phyloP scores from a whole-genome alignment of 2,797 vertebrate genomes.

The Peromyscus eremicus region DNA sequence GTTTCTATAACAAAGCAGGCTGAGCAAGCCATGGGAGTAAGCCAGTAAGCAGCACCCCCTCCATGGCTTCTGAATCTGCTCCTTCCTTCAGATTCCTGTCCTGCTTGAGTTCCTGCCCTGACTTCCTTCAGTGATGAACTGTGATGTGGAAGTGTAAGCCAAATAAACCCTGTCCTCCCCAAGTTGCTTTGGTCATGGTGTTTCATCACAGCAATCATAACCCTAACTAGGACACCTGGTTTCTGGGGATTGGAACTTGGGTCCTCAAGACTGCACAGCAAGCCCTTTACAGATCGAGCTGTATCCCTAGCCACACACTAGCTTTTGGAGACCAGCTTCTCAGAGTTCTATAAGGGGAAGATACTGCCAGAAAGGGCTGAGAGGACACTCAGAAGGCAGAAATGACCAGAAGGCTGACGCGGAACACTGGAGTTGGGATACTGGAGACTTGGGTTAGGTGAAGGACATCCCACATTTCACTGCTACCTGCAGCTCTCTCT shows the following conservation, averaged over 20 bases:
- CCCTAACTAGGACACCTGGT: not conserved
- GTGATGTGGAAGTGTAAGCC: not conserved
- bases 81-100: too few relatives aligned
- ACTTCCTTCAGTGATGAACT: too few relatives aligned
- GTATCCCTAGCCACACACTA: not conserved
- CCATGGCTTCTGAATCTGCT: not conserved
- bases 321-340: not conserved
- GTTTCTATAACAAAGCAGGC: not conserved
- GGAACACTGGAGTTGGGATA: accelerated
- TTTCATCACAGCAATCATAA: not conserved
- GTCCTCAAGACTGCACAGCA: not conserved
- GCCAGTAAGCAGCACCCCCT: not conserved
- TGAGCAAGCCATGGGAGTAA: not conserved
- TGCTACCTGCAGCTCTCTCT: not conserved
- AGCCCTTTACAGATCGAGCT: not conserved
- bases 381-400: not conserved
- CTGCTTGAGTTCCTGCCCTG: not conserved
- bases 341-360: not conserved
- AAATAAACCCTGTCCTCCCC: not conserved
- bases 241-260: not conserved
- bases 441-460: not conserved
- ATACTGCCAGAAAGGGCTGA: not conserved
- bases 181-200: not conserved
- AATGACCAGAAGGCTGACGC: not conserved
- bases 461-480: not conserved